Base-by-base conservation (phyloP, 2,797 vertebrate genomes). In the Sebastes nivosus region DNA sequence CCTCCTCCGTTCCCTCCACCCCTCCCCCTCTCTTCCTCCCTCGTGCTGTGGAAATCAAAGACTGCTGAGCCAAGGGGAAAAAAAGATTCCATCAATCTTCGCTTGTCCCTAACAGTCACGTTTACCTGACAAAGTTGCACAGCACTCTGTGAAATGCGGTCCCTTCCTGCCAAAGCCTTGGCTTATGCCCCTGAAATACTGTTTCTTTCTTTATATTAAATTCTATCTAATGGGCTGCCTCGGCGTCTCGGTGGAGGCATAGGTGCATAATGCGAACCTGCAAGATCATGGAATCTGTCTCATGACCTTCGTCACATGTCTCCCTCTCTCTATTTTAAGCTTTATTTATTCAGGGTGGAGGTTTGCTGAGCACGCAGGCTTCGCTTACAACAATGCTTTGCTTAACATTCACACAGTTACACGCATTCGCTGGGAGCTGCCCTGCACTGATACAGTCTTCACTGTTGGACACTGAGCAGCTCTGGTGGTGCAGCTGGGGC, bases 11-110 rank as follows among this genome's bases (percentile, higher is more conserved):
- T 84, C 87, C 75, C 82, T 79, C 81, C 76, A 38, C 14, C 14
- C 38, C 6, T 67, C 58, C 85, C 81, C 79, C 36, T 29, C 29
- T 83, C 84, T 89, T 76, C 88, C 77, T 80, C 52, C 61, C 84
- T 58, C 80, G 84, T 81, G 88, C 88, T 79, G 90, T 89, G 79
- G 87, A 94, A 93, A 94, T 94, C 92, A 95, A 92, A 93, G 93
- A 94, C 86, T 94, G 94, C 94, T 95, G 94, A 95, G 94, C 93
- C 93, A 94, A 85, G 92, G 80, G 89, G 84, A 94, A 93, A 66
- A 92, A 89, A 88, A 90, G 88, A 92, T 87, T 72, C 91, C 92
- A 95, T 95, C 94, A 93, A 95, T 94, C 94, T 94, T 82, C 27
- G 34, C 92, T 85, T 91, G 93, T 95, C 93, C 87, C 92, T 86